Percentiles rank a stretch among this genome's conserved stretches.
These are phyloP conservation scores for Tokudaia muenninki DNA, from an alignment of 2,797 vertebrate genomes.

Conservation along the genomic window DNA sequence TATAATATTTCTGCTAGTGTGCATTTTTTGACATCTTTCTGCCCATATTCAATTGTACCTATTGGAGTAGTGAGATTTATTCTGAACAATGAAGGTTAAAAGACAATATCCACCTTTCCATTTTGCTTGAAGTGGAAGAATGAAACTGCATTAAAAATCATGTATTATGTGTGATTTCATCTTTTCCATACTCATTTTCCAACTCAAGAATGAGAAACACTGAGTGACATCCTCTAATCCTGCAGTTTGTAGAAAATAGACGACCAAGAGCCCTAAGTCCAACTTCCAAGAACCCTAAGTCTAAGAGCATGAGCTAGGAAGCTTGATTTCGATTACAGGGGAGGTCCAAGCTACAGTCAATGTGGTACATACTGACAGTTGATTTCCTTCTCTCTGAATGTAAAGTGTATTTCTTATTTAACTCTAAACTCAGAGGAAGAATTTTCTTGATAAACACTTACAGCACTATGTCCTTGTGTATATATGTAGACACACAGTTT, in stretches of 20 bases:
- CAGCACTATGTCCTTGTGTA: background rate
- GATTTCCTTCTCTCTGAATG: background rate
- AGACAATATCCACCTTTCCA: background rate
- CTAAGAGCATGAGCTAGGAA: background rate
- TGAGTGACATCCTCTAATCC: background rate
- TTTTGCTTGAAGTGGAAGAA: background rate
- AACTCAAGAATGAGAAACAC: background rate
- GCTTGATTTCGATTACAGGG: background rate
- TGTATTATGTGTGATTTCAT: background rate
- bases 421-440: background rate
- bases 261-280: background rate
- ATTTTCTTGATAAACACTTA: background rate
- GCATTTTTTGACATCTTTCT: constrained; percentile 28
- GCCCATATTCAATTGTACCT: background rate
- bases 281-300: background rate
- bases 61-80: background rate
- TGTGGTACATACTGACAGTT: background rate
- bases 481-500: background rate
- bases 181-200: background rate
- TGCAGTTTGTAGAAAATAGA: background rate
- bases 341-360: background rate
- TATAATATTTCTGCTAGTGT: background rate
- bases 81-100: background rate
- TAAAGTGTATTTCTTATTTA: constrained; percentile 3
- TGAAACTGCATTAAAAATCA: background rate